Percentiles rank a stretch among this genome's conserved stretches.
These are phyloP conservation scores for Gila robusta DNA, from an alignment of 2,797 vertebrate genomes.

Conservation along the genomic window DNA sequence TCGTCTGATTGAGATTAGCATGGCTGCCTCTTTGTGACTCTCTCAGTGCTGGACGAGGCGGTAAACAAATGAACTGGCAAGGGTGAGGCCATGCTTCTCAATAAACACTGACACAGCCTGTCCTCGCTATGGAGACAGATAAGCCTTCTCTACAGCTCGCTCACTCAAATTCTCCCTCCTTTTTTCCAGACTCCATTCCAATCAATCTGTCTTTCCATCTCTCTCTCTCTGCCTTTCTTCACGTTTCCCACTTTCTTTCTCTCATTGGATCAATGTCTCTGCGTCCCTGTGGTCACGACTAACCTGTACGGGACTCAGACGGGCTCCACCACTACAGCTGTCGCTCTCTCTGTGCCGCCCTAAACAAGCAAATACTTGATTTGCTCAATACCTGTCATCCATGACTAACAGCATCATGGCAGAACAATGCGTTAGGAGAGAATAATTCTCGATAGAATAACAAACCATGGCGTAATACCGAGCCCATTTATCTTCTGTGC, in stretches of 20 bases:
- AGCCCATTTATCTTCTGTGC: conserved; percentile 53
- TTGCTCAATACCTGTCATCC: conserved; percentile 63
- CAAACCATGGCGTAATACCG: conserved; percentile 32
- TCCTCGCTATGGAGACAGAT: conserved; percentile 77
- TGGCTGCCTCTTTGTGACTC: conserved; percentile 54
- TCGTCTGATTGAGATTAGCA: conserved; percentile 64
- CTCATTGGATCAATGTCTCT: conserved; percentile 69
- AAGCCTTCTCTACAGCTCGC: conserved; percentile 60
- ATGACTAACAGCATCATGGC: conserved; percentile 62
- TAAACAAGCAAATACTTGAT: conserved; percentile 65
- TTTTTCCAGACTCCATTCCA: conserved; percentile 39
- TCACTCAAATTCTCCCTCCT: conserved; percentile 18
- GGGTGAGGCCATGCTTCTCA: conserved; percentile 76
- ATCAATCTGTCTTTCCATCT: conserved; percentile 34
- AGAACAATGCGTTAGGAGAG: conserved; percentile 60
- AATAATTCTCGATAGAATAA: conserved; percentile 56
- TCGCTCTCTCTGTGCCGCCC: conserved; percentile 54
- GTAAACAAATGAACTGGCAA: conserved; percentile 76
- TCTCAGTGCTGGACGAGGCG: conserved; percentile 65
- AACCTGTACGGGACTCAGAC: conserved; percentile 56
- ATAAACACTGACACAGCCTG: conserved; percentile 74
- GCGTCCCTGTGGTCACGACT: conserved; percentile 71
- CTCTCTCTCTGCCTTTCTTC: conserved; percentile 24
- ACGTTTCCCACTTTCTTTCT: conserved; percentile 50
- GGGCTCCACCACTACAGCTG: conserved; percentile 58